Conservation (phyloP, 1,140 invertebrate species). For the Muscidifurax raptorellus region DNA sequence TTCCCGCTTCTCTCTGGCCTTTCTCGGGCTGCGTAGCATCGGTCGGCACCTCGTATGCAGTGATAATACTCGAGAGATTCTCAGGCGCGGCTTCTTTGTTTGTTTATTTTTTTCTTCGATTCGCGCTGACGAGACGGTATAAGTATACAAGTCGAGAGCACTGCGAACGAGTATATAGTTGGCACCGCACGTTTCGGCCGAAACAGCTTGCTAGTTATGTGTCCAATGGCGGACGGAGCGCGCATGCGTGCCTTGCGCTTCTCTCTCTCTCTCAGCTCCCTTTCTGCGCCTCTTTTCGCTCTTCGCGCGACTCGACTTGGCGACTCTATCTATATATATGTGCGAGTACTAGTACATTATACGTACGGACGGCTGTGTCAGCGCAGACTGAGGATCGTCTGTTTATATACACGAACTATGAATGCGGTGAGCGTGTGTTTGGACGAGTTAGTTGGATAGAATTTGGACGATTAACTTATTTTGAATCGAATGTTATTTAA, state of each 20-base stretch:
- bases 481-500: not conserved
- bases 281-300: not conserved
- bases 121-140: not conserved
- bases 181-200: too few relatives aligned
- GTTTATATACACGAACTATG: too few relatives aligned
- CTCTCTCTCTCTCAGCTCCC: not conserved
- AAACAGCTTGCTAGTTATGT: too few relatives aligned
- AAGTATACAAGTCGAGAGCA: not conserved
- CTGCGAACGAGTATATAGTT: too few relatives aligned
- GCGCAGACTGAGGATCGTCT: too few relatives aligned
- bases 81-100: not conserved
- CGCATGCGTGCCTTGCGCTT: conserved; percentile 24
- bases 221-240: not conserved
- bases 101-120: not conserved
- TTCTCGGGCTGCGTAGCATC: not conserved
- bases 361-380: too few relatives aligned
- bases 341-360: too few relatives aligned
- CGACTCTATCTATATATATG: too few relatives aligned
- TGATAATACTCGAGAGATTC: not conserved
- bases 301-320: too few relatives aligned
- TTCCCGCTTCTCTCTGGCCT: not conserved
- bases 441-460: not conserved
- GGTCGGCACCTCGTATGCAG: not conserved
- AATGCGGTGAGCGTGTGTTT: too few relatives aligned
- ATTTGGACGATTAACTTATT: not conserved